Evolutionary conservation across 2,797 vertebrate genomes (phyloP).

Genomic region (Oreortyx pictus): DNA sequence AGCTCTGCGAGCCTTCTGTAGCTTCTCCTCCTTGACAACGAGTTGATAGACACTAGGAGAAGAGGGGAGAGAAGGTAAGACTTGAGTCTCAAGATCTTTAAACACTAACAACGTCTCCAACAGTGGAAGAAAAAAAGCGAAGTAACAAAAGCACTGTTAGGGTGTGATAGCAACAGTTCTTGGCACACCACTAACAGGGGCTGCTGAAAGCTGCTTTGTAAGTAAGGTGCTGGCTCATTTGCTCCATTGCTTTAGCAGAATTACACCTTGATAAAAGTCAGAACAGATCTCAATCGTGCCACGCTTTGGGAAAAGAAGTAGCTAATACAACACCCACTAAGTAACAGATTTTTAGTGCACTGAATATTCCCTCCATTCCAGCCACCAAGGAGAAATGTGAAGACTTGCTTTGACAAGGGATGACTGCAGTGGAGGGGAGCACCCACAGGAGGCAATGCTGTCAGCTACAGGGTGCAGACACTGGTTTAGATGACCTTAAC

Average conservation of each 20-base stretch:
- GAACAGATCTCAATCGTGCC: not conserved
- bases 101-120: not conserved
- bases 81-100: not conserved
- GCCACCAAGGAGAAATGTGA: not conserved
- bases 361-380: not conserved
- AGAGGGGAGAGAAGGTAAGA: not conserved
- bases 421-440: fast-evolving
- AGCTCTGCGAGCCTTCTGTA: slow-evolving; percentile 90
- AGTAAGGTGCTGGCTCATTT: not conserved
- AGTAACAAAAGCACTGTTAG: not conserved
- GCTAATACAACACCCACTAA: not conserved
- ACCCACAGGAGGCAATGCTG: not conserved
- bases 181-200: not conserved
- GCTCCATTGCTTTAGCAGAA: not conserved
- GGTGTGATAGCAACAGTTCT: not conserved
- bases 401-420: fast-evolving
- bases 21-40: slow-evolving; percentile 94
- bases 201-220: not conserved
- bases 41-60: slow-evolving; percentile 91
- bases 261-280: not conserved
- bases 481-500: not conserved
- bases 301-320: not conserved
- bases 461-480: not conserved
- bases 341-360: not conserved
- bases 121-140: not conserved